Percentiles rank a stretch among this genome's conserved stretches.
Conservation (phyloP, 1,140 invertebrate species). For the Trachymyrmex cornetzi region DNA sequence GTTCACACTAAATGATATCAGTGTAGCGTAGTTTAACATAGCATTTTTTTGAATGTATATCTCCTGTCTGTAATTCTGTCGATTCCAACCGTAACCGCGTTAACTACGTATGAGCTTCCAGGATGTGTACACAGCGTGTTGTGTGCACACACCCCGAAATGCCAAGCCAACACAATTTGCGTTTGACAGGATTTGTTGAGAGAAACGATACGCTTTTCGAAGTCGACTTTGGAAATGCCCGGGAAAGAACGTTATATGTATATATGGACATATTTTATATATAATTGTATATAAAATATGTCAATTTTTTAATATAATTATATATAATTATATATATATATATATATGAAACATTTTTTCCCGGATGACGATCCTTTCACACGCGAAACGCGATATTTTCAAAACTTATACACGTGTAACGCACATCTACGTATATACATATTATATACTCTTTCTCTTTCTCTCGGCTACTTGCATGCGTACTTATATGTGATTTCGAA, state of each 20-base stretch:
- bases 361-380: not conserved
- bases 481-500: slow-evolving; percentile 60
- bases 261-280: too few species aligned
- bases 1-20: slow-evolving; percentile 83
- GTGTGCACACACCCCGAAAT: slow-evolving; percentile 75
- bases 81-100: slow-evolving; percentile 69
- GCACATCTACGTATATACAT: not conserved
- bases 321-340: too few species aligned
- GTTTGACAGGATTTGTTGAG: slow-evolving; percentile 31
- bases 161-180: slow-evolving; percentile 82
- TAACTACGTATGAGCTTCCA: slow-evolving; percentile 80
- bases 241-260: too few species aligned
- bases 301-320: too few species aligned
- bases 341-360: too few species aligned
- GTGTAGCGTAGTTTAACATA: slow-evolving; percentile 81
- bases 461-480: slow-evolving; percentile 29
- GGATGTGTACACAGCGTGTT: slow-evolving; percentile 69
- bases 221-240: slow-evolving; percentile 14
- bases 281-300: too few species aligned
- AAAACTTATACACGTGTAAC: slow-evolving; percentile 25
- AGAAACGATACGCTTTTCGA: slow-evolving; percentile 39
- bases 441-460: not conserved
- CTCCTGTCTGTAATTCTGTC: slow-evolving; percentile 73
- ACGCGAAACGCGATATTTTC: slow-evolving; percentile 47
- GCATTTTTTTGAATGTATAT: slow-evolving; percentile 79